Conservation (phyloP, 1,140 invertebrate genomes). For the Drosophila obscura region DNA sequence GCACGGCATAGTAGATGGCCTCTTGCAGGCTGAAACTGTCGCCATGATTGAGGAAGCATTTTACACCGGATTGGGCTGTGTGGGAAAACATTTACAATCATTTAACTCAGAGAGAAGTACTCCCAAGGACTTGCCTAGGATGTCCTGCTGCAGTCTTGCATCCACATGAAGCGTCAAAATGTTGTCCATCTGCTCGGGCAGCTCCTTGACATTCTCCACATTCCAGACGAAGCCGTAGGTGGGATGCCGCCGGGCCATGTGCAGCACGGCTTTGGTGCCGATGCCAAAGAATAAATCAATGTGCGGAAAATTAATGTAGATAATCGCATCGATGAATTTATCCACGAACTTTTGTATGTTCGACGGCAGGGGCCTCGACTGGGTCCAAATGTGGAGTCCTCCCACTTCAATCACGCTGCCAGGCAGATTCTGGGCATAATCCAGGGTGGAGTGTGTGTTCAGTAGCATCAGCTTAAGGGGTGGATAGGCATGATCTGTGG, state of each 20-base stretch:
- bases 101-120: no score
- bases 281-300: constrained; percentile 27
- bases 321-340: constrained; percentile 59
- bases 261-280: constrained; percentile 20
- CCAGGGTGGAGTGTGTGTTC: constrained; percentile 84
- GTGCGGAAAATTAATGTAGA: constrained; percentile 71
- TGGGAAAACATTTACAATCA: neutral
- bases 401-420: constrained; percentile 86
- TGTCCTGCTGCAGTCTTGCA: constrained; percentile 68
- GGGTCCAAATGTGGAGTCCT: constrained; percentile 84
- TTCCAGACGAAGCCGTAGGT: constrained; percentile 81
- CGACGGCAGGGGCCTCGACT: constrained; percentile 41
- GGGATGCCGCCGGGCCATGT: constrained; percentile 39
- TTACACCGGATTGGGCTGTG: constrained; percentile 84
- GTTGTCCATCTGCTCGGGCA: constrained; percentile 24
- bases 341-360: constrained; percentile 54
- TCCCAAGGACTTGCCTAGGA: constrained; percentile 37
- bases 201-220: constrained; percentile 10
- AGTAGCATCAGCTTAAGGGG: constrained; percentile 76
- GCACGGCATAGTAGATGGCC: constrained; percentile 86
- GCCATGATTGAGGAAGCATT: constrained; percentile 86
- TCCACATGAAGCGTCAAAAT: constrained; percentile 21
- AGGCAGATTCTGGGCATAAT: constrained; percentile 82
- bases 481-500: neutral
- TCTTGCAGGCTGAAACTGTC: constrained; percentile 86